Percentiles rank a stretch among this genome's conserved stretches.
phyloP scores from a whole-genome alignment of 2,797 vertebrate species.

The Cirrhinus mrigala region DNA sequence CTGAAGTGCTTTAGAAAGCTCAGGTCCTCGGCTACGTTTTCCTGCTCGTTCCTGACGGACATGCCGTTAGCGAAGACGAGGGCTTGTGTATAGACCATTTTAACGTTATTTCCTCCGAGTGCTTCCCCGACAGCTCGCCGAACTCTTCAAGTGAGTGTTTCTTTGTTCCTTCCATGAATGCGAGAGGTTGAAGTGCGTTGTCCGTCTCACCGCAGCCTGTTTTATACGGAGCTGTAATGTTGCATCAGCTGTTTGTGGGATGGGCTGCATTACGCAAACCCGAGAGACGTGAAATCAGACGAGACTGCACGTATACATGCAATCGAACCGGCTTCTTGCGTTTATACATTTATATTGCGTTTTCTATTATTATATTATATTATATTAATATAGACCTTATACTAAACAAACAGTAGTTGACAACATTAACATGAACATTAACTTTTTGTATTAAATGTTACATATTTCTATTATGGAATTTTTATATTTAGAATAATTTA shows the following conservation, averaged over 20 bases:
- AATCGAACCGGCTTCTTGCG: constrained; percentile 55
- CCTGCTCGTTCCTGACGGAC: constrained; percentile 64
- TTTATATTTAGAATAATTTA: neutral
- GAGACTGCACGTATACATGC: constrained; percentile 59
- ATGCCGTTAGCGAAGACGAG: constrained; percentile 67
- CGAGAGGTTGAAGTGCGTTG: accelerated
- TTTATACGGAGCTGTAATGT: constrained; percentile 63
- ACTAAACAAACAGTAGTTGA: neutral
- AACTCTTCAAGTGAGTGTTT: constrained; percentile 47
- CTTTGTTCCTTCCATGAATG: constrained; percentile 66
- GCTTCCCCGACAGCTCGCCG: constrained; percentile 57
- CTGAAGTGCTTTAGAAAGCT: constrained; percentile 65
- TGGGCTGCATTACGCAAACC: constrained; percentile 55
- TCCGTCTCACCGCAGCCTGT: neutral
- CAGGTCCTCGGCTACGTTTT: constrained; percentile 67
- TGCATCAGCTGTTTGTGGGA: constrained; percentile 77
- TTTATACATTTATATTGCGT: neutral
- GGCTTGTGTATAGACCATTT: constrained; percentile 77
- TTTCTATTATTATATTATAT: neutral
- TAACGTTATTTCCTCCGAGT: constrained; percentile 25
- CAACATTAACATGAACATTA: neutral
- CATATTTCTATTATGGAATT: neutral
- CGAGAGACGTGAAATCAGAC: constrained; percentile 41
- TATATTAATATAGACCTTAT: neutral
- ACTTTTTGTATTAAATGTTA: neutral